These are phyloP conservation scores for Chaetophractus vellerosus DNA, from an alignment of 2,797 vertebrate species.

Conservation along the genomic window DNA sequence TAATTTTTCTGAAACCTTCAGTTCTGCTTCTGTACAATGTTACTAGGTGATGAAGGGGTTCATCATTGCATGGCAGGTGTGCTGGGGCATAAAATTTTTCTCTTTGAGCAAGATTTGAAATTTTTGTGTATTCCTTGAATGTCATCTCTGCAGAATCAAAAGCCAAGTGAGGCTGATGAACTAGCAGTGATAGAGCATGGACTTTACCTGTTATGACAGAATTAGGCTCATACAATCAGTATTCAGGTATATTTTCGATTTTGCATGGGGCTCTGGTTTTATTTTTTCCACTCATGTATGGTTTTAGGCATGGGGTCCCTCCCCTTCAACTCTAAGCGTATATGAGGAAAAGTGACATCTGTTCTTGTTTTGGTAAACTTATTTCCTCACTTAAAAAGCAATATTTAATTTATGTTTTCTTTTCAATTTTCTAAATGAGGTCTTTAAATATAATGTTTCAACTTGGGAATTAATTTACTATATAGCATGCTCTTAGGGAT, in stretches of 20 bases:
- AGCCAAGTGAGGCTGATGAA: background rate
- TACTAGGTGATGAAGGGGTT: background rate
- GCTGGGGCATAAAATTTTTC: background rate
- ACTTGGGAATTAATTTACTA: background rate
- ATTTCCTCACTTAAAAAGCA: slow-evolving; percentile 31
- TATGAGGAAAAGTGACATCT: slow-evolving; percentile 22
- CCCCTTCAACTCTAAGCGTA: slow-evolving; percentile 43
- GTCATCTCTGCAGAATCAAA: background rate
- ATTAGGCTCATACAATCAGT: background rate
- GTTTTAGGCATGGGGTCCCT: slow-evolving; percentile 61
- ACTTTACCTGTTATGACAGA: background rate
- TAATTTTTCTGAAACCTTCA: slow-evolving; percentile 61
- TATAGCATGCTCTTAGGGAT: background rate
- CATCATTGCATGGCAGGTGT: background rate
- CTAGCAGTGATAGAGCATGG: background rate
- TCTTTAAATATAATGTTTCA: slow-evolving; percentile 37
- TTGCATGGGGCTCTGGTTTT: background rate
- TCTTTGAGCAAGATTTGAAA: background rate
- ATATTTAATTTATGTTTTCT: slow-evolving; percentile 21
- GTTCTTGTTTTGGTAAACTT: slow-evolving; percentile 38
- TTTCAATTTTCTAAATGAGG: slow-evolving; percentile 40
- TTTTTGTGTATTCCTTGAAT: background rate
- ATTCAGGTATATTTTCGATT: slow-evolving; percentile 7
- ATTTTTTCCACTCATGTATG: background rate
- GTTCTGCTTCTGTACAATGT: background rate